phyloP scores from a whole-genome alignment of 2,113 vertebrate species.

The Tetrax tetrax region DNA sequence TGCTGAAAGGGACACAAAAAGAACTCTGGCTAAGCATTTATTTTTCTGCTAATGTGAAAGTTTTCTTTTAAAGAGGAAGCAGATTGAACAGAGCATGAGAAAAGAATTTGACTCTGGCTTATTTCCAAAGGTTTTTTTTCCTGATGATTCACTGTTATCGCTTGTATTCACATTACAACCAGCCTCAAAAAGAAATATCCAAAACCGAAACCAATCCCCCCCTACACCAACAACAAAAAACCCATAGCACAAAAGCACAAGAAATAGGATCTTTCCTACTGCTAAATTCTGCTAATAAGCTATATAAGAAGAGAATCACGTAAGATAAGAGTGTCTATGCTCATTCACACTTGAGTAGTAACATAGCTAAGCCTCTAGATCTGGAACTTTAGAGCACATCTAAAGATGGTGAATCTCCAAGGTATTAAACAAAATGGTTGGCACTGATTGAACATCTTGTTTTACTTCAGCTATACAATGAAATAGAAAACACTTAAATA shows the following conservation, averaged over 20 bases:
- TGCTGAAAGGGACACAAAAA: conserved; percentile 71
- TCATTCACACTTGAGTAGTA: conserved; percentile 10
- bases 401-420: neutral
- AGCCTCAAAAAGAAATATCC: conserved; percentile 64
- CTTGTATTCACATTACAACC: conserved; percentile 60
- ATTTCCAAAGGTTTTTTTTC: conserved; percentile 52
- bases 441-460: neutral
- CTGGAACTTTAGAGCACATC: neutral
- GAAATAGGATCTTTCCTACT: conserved; percentile 40
- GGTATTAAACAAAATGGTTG: neutral
- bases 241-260: conserved; percentile 21
- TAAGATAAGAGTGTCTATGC: neutral
- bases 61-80: conserved; percentile 69
- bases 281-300: conserved; percentile 71
- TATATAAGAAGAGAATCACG: neutral
- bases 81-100: conserved; percentile 65
- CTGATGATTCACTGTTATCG: conserved; percentile 54
- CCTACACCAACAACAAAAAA: conserved; percentile 44
- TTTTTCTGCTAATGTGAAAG: conserved; percentile 69
- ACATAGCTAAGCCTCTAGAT: neutral
- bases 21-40: conserved; percentile 70
- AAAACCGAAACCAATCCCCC: conserved; percentile 10
- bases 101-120: conserved; percentile 57
- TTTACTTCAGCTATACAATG: neutral
- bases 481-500: neutral